Evolutionary conservation across 2,888 invertebrate genomes (phyloP).

Genomic region (Eupeodes latifasciatus): DNA sequence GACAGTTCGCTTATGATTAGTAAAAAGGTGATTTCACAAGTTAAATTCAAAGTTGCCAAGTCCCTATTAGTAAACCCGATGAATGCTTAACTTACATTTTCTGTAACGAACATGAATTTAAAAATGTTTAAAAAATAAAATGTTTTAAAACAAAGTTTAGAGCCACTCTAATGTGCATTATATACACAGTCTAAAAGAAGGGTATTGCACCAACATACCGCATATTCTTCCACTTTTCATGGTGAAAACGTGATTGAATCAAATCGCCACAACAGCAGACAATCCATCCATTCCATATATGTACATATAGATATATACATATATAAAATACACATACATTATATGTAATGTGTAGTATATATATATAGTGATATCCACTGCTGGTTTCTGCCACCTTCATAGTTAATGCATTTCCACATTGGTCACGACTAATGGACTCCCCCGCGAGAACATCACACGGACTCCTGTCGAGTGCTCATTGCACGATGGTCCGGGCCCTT

Average conservation of each 20-base stretch:
- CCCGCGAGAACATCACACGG: slow-evolving; percentile 69
- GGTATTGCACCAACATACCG: slow-evolving; percentile 44
- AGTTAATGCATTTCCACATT: slow-evolving; percentile 75
- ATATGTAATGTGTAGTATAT: too few species aligned
- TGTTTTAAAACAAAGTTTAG: too few species aligned
- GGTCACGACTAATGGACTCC: slow-evolving; percentile 76
- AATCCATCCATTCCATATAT: slow-evolving; percentile 18
- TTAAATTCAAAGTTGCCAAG: too few species aligned
- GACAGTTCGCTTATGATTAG: too few species aligned
- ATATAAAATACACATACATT: too few species aligned
- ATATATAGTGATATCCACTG: slow-evolving; percentile 31
- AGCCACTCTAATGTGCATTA: too few species aligned
- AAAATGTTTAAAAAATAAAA: too few species aligned
- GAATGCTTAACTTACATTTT: too few species aligned
- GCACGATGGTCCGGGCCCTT: background rate
- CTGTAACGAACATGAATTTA: too few species aligned
- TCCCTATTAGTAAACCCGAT: too few species aligned
- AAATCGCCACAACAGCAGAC: slow-evolving; percentile 66
- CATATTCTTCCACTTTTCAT: slow-evolving; percentile 53
- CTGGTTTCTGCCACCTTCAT: slow-evolving; percentile 67
- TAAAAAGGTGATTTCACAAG: too few species aligned
- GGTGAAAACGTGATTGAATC: slow-evolving; percentile 72
- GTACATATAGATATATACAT: background rate
- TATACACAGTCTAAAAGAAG: slow-evolving; percentile 16
- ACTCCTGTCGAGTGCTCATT: slow-evolving; percentile 46